phyloP scores from a whole-genome alignment of 2,113 vertebrate species.

The Triplophysa siluroides region DNA sequence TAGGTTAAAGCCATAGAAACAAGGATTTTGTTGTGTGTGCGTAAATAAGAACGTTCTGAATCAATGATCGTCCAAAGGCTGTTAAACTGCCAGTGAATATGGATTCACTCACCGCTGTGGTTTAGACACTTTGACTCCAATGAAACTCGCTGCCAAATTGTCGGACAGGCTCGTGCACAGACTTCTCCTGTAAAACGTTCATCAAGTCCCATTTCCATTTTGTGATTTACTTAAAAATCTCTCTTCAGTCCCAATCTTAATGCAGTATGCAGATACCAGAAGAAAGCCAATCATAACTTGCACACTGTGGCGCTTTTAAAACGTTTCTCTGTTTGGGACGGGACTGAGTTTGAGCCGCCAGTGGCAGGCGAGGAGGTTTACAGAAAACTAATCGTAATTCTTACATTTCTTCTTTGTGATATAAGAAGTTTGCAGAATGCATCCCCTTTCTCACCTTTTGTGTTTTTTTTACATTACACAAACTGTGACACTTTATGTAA shows the following conservation, averaged over 20 bases:
- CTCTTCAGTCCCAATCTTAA: background rate
- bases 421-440: too few relatives aligned
- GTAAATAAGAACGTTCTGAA: conserved; percentile 25
- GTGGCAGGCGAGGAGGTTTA: too few relatives aligned
- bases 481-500: too few relatives aligned
- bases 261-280: background rate
- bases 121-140: conserved; percentile 17
- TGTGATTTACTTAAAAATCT: background rate
- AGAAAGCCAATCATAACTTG: background rate
- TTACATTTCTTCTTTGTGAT: too few relatives aligned
- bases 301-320: background rate
- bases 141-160: conserved; percentile 36
- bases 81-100: conserved; percentile 18
- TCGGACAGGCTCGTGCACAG: conserved; percentile 27
- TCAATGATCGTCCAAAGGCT: conserved; percentile 28
- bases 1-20: conserved; percentile 52
- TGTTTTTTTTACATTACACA: conserved; percentile 7
- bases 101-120: conserved; percentile 15
- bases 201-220: conserved; percentile 1
- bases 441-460: background rate
- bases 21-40: conserved; percentile 24
- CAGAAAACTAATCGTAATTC: too few relatives aligned
- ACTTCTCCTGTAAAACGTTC: conserved; percentile 30
- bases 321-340: background rate
- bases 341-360: too few relatives aligned